Evolutionary conservation across 2,797 vertebrate genomes (phyloP).

Genomic region (Xenops minutus): DNA sequence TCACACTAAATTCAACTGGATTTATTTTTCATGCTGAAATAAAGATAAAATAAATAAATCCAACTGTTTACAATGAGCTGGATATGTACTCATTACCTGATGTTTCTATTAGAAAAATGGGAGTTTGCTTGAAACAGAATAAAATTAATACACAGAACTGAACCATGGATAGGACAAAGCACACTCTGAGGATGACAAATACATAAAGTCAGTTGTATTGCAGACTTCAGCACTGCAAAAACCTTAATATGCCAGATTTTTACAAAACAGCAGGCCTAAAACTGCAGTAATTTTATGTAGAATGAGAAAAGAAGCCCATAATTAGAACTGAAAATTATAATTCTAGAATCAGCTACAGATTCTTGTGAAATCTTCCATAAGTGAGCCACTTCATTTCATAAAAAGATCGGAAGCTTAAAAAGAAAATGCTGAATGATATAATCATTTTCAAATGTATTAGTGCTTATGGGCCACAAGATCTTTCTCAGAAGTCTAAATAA

Average conservation of each 20-base stretch:
- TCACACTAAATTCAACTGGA: background rate
- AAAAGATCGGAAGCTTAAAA: background rate
- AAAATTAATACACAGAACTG: background rate
- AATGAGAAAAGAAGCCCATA: background rate
- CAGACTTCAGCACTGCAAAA: background rate
- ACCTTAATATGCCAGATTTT: background rate
- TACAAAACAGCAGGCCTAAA: background rate
- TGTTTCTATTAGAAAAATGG: background rate
- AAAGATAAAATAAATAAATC: background rate
- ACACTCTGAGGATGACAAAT: background rate
- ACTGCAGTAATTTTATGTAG: background rate
- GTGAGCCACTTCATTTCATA: background rate
- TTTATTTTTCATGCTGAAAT: background rate
- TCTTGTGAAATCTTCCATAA: background rate
- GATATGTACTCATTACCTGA: background rate
- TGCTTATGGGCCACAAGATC: background rate
- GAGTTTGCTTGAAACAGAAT: background rate
- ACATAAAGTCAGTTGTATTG: background rate
- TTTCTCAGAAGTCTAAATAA: background rate
- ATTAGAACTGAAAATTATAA: background rate
- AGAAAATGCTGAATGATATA: background rate
- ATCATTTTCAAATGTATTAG: background rate
- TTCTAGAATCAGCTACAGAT: background rate
- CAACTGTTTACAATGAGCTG: background rate
- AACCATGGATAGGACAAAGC: background rate